Percentiles rank a stretch among this genome's conserved stretches.
phyloP scores from a whole-genome alignment of 92 coral and sea anemone genomes.

The Diadumene lineata region DNA sequence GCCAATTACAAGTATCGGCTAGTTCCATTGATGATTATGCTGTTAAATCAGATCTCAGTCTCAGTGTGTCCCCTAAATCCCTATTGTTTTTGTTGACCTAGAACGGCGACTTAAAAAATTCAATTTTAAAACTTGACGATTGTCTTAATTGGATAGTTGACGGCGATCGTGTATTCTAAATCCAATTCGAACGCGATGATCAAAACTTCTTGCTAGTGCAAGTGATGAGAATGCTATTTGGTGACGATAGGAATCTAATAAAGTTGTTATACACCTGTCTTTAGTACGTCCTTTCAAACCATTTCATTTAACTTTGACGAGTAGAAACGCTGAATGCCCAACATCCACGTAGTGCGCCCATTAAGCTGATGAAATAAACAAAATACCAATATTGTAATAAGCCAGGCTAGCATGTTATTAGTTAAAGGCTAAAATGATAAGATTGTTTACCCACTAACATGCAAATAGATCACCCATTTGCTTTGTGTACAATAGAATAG shows the following conservation, averaged over 20 bases:
- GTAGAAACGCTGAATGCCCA: background rate
- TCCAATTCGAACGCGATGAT: slow-evolving; percentile 8
- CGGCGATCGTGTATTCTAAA: background rate
- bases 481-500: background rate
- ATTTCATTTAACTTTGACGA: background rate
- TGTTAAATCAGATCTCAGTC: background rate
- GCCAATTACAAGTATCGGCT: background rate
- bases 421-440: background rate
- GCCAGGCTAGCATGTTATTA: background rate
- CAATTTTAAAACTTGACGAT: too few species aligned
- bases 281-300: background rate
- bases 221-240: background rate
- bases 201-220: background rate
- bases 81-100: background rate
- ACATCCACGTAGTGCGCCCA: background rate
- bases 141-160: background rate
- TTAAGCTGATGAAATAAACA: background rate
- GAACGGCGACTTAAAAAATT: background rate
- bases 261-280: background rate
- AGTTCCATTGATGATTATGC: too few species aligned
- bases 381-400: background rate
- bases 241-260: slow-evolving; percentile 10
- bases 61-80: background rate
- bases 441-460: background rate
- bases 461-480: background rate